A percentile compares a stretch with the other conserved stretches of the same genome.
Evolutionary conservation across 2,797 vertebrate genomes (phyloP).

Genomic region (Etheostoma nigrum): DNA sequence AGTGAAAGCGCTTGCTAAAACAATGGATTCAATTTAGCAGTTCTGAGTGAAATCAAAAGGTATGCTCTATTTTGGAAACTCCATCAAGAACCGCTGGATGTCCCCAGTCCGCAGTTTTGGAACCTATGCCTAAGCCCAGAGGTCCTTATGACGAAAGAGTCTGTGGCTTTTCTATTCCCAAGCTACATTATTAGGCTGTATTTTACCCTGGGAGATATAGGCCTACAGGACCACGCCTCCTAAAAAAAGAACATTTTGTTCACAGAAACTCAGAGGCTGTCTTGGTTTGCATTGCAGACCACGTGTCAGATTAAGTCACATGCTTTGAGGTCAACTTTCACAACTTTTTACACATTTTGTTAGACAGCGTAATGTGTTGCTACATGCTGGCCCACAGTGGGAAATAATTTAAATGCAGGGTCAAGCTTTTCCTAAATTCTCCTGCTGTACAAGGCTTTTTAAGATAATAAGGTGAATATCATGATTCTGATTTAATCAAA

Average conservation of each 20-base stretch:
- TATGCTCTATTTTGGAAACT: conserved; percentile 22
- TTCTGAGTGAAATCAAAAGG: neutral
- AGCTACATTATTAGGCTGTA: conserved; percentile 56
- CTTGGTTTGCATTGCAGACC: conserved; percentile 73
- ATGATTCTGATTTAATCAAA: neutral
- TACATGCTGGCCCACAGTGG: conserved; percentile 7
- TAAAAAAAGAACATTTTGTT: conserved; percentile 84
- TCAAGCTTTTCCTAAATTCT: conserved; percentile 5
- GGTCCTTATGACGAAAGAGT: conserved; percentile 45
- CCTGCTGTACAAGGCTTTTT: neutral
- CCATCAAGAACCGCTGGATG: conserved; percentile 29
- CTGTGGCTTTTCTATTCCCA: conserved; percentile 45
- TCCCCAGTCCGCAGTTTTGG: conserved; percentile 22
- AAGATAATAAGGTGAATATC: neutral
- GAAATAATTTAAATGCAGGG: conserved; percentile 5
- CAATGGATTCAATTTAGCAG: neutral
- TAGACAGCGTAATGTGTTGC: conserved; percentile 7
- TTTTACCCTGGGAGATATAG: conserved; percentile 54
- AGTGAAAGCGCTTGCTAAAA: neutral
- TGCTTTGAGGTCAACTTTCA: conserved; percentile 65
- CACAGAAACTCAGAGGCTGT: conserved; percentile 75
- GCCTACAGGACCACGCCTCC: conserved; percentile 78
- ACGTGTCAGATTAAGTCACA: conserved; percentile 78
- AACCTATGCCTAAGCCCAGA: conserved; percentile 11
- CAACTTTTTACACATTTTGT: conserved; percentile 61